Evolutionary conservation across 1,140 invertebrate species (phyloP), one percentile per base, ranked within the genome.

Genomic region (Euura saliciscinereae): DNA sequence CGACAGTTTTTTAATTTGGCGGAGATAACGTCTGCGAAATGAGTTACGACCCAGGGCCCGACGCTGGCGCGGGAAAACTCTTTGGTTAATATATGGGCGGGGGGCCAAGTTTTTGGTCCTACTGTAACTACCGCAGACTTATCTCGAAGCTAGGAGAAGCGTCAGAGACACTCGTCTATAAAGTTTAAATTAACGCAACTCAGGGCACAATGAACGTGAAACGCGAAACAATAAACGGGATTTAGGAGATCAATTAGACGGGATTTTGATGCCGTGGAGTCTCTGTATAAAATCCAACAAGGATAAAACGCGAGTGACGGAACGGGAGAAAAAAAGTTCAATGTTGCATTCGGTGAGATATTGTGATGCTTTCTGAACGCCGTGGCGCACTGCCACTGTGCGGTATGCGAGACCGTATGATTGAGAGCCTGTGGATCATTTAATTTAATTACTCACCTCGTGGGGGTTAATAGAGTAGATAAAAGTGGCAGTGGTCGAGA

Each of bases 391-490:
- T 28, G 28, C 28, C 28, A 28, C 28, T 28, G 28, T 28, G 28
- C 28, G 28, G 28, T 28, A 28, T 28, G 28, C 28, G 28, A 28
- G 71, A 69, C 68, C 74, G 78, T 80, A 84, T 86, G 82, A 86
- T 87, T 81, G 80, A 87, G 82, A 79, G 83, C 75, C 80, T 78
- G 80, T 82, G 79, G 81, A 86, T 86, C 84, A 84, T 86, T 85
- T 85, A 86, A 87, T 86, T 87, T 87, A 87, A 87, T 87, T 86
- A 85, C 51, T 59, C 51, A 59, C 79, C 80, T 79, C 78, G 77
- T 78, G 83, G 80, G 77, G 85, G 82, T 84, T 85, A 84, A 86
- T 84, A 85, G 83, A 81, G 74, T 82, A 85, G 84, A 85, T 85
- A 85, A 85, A 87, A 84, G 80, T 85, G 77, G 76, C 78, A 77